A percentile compares a stretch with the other conserved stretches of the same genome.
These are phyloP conservation scores for Drosophila takahashii DNA, from an alignment of 1,140 invertebrate species.

Conservation along the genomic window DNA sequence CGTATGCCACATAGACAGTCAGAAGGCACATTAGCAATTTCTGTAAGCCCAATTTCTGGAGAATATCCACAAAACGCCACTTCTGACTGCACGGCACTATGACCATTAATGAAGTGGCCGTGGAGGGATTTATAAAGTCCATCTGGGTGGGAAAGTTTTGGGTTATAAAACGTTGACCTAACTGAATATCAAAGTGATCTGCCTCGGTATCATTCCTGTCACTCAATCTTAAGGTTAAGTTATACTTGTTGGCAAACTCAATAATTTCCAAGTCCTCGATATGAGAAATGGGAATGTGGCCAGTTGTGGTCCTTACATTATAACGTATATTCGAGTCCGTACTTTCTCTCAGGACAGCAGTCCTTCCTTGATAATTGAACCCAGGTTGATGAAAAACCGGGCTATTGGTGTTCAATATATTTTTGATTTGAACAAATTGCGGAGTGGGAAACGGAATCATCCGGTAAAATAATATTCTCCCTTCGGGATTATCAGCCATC, in stretches of 20 bases:
- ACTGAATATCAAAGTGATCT: not conserved
- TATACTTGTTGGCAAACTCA: slow-evolving; percentile 1
- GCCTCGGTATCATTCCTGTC: not conserved
- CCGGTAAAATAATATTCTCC: too few species aligned
- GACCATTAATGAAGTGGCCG: slow-evolving; percentile 1
- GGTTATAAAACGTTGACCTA: not conserved
- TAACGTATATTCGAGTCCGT: too few species aligned
- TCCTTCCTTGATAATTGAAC: not conserved
- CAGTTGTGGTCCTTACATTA: not conserved
- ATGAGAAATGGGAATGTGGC: not conserved
- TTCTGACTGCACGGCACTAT: slow-evolving; percentile 27
- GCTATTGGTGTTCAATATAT: not conserved
- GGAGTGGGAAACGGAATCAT: not conserved
- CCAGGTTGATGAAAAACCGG: not conserved
- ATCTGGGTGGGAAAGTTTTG: not conserved
- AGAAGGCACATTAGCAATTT: slow-evolving; percentile 7
- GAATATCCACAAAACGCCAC: slow-evolving; percentile 2
- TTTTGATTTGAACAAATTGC: not conserved
- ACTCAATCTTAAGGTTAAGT: not conserved
- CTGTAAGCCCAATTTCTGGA: not conserved
- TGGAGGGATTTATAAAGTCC: not conserved
- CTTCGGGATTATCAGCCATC: not conserved
- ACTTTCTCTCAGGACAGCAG: not conserved
- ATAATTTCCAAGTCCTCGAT: slow-evolving; percentile 8
- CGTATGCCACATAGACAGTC: slow-evolving; percentile 17